These are phyloP conservation scores for Agonopterix alstromeriana DNA, from an alignment of 2,888 invertebrate species.

Conservation along the genomic window DNA sequence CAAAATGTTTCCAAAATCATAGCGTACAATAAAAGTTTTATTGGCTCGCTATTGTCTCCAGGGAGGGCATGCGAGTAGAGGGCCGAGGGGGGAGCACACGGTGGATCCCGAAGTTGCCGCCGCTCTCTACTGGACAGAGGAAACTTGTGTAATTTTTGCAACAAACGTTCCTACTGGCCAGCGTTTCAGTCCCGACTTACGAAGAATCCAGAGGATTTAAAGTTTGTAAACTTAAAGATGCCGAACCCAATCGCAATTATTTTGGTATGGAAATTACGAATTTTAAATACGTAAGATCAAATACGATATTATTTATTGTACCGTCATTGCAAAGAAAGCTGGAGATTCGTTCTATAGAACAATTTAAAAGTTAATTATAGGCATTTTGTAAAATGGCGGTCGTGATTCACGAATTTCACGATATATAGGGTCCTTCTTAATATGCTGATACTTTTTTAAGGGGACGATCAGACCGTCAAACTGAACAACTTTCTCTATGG, in stretches of 20 bases:
- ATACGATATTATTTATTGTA: too few relatives aligned
- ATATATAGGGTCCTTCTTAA: too few relatives aligned
- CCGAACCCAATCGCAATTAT: not conserved
- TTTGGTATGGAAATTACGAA: too few relatives aligned
- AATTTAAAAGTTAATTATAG: too few relatives aligned
- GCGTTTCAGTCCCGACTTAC: conserved; percentile 22
- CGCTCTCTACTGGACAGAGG: conserved; percentile 35
- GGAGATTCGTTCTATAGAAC: too few relatives aligned
- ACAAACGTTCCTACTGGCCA: conserved; percentile 31
- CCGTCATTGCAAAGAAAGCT: too few relatives aligned
- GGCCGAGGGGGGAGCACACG: conserved; percentile 16
- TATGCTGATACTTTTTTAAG: too few relatives aligned
- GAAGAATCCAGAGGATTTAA: conserved; percentile 17
- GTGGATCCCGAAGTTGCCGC: conserved; percentile 25
- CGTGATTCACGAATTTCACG: too few relatives aligned
- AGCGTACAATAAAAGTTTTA: conserved; percentile 67
- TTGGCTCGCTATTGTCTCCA: conserved; percentile 59
- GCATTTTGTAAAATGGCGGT: too few relatives aligned
- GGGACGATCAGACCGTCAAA: too few relatives aligned
- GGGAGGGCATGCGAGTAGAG: conserved; percentile 20
- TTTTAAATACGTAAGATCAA: too few relatives aligned
- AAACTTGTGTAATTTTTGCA: conserved; percentile 54
- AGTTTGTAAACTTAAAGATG: conserved; percentile 9
- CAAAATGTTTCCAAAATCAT: conserved; percentile 67
- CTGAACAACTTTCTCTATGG: too few relatives aligned